Evolutionary conservation across 2,797 vertebrate genomes (phyloP).

Genomic region (Ctenosaura bakeri): DNA sequence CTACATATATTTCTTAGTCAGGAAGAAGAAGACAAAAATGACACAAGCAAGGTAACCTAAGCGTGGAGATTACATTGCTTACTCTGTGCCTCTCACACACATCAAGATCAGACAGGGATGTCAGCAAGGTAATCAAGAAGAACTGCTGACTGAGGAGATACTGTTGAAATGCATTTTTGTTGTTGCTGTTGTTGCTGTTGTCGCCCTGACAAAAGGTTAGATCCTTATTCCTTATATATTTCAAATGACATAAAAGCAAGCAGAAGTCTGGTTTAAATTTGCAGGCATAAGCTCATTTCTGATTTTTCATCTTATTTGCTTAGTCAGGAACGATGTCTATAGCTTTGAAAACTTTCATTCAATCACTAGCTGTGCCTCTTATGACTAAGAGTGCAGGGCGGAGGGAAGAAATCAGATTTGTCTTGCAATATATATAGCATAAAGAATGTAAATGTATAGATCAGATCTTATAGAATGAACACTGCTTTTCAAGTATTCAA

Average conservation of each 20-base stretch:
- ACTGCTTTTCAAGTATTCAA: not conserved
- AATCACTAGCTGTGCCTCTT: not conserved
- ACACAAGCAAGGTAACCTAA: not conserved
- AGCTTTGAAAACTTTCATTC: not conserved
- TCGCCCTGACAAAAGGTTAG: not conserved
- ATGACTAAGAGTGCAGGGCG: not conserved
- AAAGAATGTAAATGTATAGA: not conserved
- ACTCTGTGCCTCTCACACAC: conserved; percentile 13
- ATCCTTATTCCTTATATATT: conserved; percentile 54
- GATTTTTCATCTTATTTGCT: conserved; percentile 34
- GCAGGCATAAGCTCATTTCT: conserved; percentile 30
- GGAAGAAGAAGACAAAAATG: conserved; percentile 21
- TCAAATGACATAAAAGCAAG: conserved; percentile 48
- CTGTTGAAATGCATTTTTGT: not conserved
- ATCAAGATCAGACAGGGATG: not conserved
- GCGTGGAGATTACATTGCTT: not conserved
- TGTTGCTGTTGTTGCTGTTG: not conserved
- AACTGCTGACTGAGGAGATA: conserved; percentile 69
- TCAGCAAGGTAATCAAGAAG: conserved; percentile 62
- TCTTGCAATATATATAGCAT: not conserved
- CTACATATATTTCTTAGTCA: not conserved
- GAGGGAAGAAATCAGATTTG: not conserved
- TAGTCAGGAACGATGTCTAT: not conserved
- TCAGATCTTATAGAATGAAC: not conserved
- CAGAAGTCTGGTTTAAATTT: conserved; percentile 38